Conservation (phyloP, 2,113 vertebrate species). For the Meleagris gallopavo region DNA sequence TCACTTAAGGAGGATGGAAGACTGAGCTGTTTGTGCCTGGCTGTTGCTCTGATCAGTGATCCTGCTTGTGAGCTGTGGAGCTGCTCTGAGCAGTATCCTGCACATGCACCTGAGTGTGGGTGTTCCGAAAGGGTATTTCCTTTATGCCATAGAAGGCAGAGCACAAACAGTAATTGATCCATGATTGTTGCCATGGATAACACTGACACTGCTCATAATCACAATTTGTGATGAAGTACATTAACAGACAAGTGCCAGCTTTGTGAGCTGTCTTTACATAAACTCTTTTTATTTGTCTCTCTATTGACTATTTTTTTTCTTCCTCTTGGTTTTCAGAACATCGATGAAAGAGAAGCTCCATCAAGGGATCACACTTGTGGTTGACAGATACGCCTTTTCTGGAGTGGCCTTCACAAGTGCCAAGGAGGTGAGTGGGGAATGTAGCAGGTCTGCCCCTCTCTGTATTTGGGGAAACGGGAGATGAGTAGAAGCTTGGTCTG, state of each 20-base stretch:
- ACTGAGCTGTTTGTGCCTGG: background rate
- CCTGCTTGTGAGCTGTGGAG: background rate
- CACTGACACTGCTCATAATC: background rate
- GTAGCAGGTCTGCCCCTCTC: background rate
- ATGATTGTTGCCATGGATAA: rapidly evolving
- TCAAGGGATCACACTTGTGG: conserved; percentile 88
- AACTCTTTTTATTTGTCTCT: background rate
- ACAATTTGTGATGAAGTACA: rapidly evolving
- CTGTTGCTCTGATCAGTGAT: background rate
- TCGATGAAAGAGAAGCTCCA: conserved; percentile 84
- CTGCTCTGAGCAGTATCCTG: background rate
- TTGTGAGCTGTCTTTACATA: background rate
- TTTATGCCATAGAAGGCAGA: background rate
- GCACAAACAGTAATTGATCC: background rate
- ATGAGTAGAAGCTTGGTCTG: rapidly evolving
- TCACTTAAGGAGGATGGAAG: background rate
- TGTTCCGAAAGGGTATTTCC: background rate
- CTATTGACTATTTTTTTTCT: background rate
- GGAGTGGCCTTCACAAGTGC: conserved; percentile 94
- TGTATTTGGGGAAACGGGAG: background rate
- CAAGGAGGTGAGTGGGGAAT: conserved; percentile 85
- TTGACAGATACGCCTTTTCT: conserved; percentile 96
- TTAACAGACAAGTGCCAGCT: background rate
- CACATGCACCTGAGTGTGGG: background rate
- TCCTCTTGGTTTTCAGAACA: conserved; percentile 43